Evolutionary conservation across 2,113 vertebrate species (phyloP), one percentile per base, ranked within the genome.

Genomic region (Suncus etruscus): DNA sequence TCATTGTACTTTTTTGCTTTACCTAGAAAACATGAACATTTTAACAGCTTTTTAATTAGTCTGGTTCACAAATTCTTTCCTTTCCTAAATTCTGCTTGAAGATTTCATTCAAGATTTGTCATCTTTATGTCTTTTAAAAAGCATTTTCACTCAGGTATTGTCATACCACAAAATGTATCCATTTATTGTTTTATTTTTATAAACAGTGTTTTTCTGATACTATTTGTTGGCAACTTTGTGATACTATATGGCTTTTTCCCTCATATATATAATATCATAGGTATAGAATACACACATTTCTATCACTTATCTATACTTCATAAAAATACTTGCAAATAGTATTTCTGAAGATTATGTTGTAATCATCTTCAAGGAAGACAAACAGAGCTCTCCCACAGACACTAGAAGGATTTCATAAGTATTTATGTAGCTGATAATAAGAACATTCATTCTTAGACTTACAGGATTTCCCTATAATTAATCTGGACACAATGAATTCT

Each of bases 371-470:
- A 29, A 69, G 92, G 79, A 82, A 58, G 18, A 61, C 29, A 58
- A 65, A 58, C 8, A 79, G 51, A 65, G 80, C 27, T 84, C 48
- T 85, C n/a, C 74, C 50, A n/a, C 3, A 79, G 66, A 82, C 8
- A 51, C 22, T 81, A 50, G 9, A 58, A 11, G 51, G 29, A 66
- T 87, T 91, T 89, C 70, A 84, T 61, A 86, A 63, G 68, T 77
- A 65, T 74, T 85, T 89, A 10, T 76, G 51, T 87, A 66, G 31
- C 63, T 70, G 58, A 72, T 16, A 87, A n/a, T 15, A 58, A 81
- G 39, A 50, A 47, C 80, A n/a, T 70, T 92, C 91, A 22, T 65
- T 81, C 92, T 95, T 76, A 86, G 77, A 74, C 74, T 86, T 85
- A 83, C 8, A 54, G 51, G 51, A 69, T 82, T 92, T 91, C 50